Base-by-base conservation (phyloP, 2,888 invertebrate genomes). In the Chydorus sphaericus region DNA sequence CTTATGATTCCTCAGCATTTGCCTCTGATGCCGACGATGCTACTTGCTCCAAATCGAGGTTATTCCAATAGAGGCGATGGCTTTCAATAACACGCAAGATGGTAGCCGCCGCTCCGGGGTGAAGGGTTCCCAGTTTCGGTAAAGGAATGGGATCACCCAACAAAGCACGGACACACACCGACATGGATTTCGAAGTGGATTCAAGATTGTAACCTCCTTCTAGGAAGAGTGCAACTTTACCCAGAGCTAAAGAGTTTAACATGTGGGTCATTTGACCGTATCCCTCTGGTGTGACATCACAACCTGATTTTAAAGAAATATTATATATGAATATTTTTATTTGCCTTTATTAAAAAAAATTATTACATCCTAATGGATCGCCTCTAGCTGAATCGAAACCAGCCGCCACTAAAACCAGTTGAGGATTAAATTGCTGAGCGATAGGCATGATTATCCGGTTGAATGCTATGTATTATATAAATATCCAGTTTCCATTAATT, bases 121-220 rank as follows among this genome's bases (percentile, higher is more conserved):
- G 68, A 8, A 71, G 69, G 8, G 61, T 57, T 33, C 37, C 65
- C 64, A 63, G 64, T 62, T 61, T 67, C 54, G 71, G 68, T 56
- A 68, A 68, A 1, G 84, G 80, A 55, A 89, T 70, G 0, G 89
- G 85, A 72, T 93, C 90, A 0, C 89, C 91, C 0, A 94, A 74
- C 50, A 97, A 70, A 0, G 90, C 82, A 68, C 88, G 88, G 0
- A 85, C 81, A 69, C 93, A 93, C 77, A 86, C 81, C 1, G 83
- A 78, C 83, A 92, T 85, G 2, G 86, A 82, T 67, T 87, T 82
- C 0, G 91, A 80, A 57, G 91, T 85, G 23, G 91, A 85, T 60
- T 81, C 82, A 33, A 87, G 75, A 70, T 94, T 92, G 72, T 96
- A 97, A 4, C 96, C 96, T 18, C 96, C 96, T 73, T 93, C 93